Evolutionary conservation across 2,888 invertebrate genomes (phyloP).

Genomic region (Drosophila monieri): DNA sequence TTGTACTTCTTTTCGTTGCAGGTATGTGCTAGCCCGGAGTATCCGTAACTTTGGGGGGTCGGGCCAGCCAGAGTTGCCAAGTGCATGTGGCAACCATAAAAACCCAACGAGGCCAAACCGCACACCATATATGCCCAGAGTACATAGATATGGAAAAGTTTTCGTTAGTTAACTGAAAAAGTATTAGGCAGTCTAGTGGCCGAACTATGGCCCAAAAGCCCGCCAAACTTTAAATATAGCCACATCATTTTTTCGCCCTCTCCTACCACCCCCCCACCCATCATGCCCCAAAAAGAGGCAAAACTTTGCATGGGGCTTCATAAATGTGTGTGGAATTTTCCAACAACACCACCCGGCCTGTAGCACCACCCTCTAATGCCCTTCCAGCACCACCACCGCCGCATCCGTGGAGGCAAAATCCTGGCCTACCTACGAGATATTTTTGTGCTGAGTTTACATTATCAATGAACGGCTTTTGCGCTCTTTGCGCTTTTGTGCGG

Average conservation of each 20-base stretch:
- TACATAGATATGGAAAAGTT: constrained; percentile 50
- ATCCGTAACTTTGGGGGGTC: constrained; percentile 40
- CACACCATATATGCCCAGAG: constrained; percentile 3
- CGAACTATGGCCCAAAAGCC: constrained; percentile 39
- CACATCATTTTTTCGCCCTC: constrained; percentile 79
- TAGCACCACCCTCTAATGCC: too few relatives aligned
- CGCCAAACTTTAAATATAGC: constrained; percentile 71
- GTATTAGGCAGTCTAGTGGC: constrained; percentile 63
- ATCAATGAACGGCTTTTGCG: constrained; percentile 79
- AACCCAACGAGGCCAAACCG: constrained; percentile 21
- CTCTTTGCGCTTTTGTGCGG: constrained; percentile 73
- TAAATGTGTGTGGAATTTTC: not conserved
- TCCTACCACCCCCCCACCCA: too few relatives aligned
- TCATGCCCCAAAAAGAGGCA: too few relatives aligned
- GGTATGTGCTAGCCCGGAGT: constrained; percentile 55
- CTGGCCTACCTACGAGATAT: constrained; percentile 55
- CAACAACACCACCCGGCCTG: too few relatives aligned
- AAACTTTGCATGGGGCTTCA: constrained; percentile 53
- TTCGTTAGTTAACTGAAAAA: constrained; percentile 77
- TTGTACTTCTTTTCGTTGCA: constrained; percentile 45
- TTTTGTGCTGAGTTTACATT: constrained; percentile 79
- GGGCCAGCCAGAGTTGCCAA: constrained; percentile 48
- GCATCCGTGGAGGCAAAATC: not conserved
- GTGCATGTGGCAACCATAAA: constrained; percentile 37
- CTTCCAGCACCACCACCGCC: not conserved